phyloP scores from a whole-genome alignment of 1,140 invertebrate species.

The Paraescarpia echinospica region DNA sequence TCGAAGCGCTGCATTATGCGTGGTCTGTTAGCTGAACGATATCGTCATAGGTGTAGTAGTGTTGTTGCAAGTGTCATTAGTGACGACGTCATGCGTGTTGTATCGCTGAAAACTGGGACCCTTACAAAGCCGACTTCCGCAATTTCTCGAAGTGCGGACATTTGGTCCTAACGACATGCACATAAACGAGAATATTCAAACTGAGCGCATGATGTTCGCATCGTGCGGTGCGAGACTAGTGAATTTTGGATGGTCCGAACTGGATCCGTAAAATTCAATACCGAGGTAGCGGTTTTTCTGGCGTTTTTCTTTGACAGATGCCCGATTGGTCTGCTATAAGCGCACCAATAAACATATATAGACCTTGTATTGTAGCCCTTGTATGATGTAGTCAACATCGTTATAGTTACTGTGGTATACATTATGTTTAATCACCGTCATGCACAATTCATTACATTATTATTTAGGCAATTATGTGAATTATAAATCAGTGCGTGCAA shows the following conservation, averaged over 20 bases:
- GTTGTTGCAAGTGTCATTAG: background rate
- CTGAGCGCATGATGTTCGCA: too few relatives aligned
- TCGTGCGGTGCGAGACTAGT: too few relatives aligned
- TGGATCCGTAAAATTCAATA: background rate
- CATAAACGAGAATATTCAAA: too few relatives aligned
- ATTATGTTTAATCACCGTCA: background rate
- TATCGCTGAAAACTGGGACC: background rate
- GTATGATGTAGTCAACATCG: background rate
- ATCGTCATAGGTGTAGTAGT: background rate
- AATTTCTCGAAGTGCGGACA: too few relatives aligned
- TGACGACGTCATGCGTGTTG: background rate
- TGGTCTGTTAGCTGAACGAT: background rate
- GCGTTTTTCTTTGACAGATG: background rate
- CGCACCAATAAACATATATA: too few relatives aligned
- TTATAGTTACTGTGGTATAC: background rate
- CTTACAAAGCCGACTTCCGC: background rate
- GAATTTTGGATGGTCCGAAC: background rate
- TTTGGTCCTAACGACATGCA: too few relatives aligned
- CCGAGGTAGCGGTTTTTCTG: background rate
- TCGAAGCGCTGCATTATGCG: background rate
- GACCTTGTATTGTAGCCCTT: background rate
- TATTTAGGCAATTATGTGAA: background rate
- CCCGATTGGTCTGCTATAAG: background rate
- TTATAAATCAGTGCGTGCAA: background rate
- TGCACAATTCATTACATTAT: background rate